Percentiles rank a stretch among this genome's conserved stretches.
phyloP scores from a whole-genome alignment of 2,888 invertebrate species.

The Glyphotaelius pellucidus region DNA sequence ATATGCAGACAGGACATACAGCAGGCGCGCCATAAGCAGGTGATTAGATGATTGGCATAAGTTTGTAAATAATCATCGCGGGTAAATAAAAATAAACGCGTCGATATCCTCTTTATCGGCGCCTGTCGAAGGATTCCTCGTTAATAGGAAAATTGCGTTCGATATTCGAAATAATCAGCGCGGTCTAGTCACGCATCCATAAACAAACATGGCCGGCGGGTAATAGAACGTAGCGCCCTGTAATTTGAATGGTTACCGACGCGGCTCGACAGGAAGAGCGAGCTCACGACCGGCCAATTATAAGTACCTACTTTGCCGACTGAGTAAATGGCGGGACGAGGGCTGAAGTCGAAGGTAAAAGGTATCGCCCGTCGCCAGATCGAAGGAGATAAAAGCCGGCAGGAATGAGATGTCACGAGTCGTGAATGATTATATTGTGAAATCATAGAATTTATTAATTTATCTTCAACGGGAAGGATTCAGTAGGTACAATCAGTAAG shows the following conservation, averaged over 20 bases:
- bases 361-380: slow-evolving; percentile 5
- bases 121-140: slow-evolving; percentile 5
- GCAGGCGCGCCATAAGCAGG: not conserved
- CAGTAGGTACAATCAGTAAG: not conserved
- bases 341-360: not conserved
- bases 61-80: not conserved
- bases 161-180: slow-evolving; percentile 11
- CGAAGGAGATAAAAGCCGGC: slow-evolving; percentile 2
- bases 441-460: not conserved
- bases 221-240: slow-evolving; percentile 47
- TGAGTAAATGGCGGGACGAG: slow-evolving; percentile 19
- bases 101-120: slow-evolving; percentile 13
- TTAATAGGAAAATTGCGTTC: slow-evolving; percentile 15
- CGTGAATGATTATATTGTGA: not conserved
- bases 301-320: not conserved
- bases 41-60: not conserved
- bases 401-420: not conserved
- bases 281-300: slow-evolving; percentile 59
- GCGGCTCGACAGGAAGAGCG: slow-evolving; percentile 34
- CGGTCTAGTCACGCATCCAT: slow-evolving; percentile 40
- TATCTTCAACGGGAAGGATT: not conserved
- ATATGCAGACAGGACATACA: not conserved
- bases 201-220: slow-evolving; percentile 53
- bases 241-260: slow-evolving; percentile 57
- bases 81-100: not conserved